Conservation (phyloP, 1,140 invertebrate species). For the Sitobion miscanthi region DNA sequence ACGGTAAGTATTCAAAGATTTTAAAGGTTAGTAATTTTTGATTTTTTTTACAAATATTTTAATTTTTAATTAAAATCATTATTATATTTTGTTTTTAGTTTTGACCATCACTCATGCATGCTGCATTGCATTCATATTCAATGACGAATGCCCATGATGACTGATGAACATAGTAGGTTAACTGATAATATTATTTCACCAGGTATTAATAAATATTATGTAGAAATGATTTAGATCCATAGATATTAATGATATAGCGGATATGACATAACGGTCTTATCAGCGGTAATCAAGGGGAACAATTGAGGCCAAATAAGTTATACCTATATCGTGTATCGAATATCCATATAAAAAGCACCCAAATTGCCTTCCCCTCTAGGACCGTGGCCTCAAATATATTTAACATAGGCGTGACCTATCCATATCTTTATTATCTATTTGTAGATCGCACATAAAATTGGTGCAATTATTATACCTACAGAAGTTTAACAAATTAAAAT, state of each 20-base stretch:
- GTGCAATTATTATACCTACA: background rate
- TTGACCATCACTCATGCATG: background rate
- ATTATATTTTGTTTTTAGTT: background rate
- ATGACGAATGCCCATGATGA: background rate
- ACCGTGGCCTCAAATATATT: no score
- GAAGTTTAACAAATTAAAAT: background rate
- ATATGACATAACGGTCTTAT: no score
- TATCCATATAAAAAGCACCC: no score
- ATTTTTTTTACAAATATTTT: background rate
- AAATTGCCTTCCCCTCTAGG: no score
- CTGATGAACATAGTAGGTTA: background rate
- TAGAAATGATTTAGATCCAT: background rate
- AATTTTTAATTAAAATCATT: no score
- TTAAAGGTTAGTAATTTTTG: background rate
- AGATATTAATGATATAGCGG: no score
- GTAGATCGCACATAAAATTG: background rate
- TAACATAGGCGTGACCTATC: no score
- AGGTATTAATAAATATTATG: background rate
- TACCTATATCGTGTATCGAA: no score
- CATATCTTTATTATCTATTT: no score
- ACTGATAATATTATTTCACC: background rate
- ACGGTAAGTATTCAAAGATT: background rate
- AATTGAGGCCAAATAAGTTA: no score
- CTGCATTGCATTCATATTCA: background rate
- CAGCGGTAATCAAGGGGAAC: no score